Evolutionary conservation across 2,113 vertebrate genomes (phyloP), one percentile per base, ranked within the genome.

Genomic region (Piliocolobus tephrosceles): DNA sequence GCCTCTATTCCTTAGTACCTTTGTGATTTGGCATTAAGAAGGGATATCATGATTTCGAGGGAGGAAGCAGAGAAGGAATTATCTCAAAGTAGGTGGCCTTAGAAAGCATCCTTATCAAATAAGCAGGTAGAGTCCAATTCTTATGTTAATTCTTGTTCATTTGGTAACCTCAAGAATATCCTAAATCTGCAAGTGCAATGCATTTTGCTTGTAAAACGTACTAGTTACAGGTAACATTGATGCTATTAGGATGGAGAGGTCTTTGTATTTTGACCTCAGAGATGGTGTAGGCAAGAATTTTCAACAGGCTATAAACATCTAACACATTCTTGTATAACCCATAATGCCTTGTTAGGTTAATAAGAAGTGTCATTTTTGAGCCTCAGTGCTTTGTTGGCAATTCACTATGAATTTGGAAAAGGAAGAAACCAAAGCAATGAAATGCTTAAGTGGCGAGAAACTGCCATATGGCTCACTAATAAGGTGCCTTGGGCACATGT

Each of bases 301-400:
- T 97, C 58, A 88, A 92, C 82, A 72, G 38, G 12, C 87, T 91
- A 32, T 87, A 88, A 98, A 91, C 96, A 98, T 38, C 93, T 45
- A 79, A 30, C 55, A 57, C 52, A 27, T 97, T 16, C 45, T 92
- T 95, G 88, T 38, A 66, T 82, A 90, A 66, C 79, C 23, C 40
- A 92, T 72, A 83, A 79, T 72, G 27, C 84, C 96, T 97, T 78
- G 17, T 98, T 98, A 97, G 95, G 94, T 98, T 98, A 97, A 98
- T 90, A 68, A 88, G 81, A 95, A 64, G 14, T 91, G 88, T 96
- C 97, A 47, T 91, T 97, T 82, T 11, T 72, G 75, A 97, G 91
- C 32, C 10, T 30, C 25, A 55, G 88, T 57, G 23, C 91, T 87
- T 97, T 97, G 72, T 91, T 97, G 94, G 35, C 94, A 93, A 96